Evolutionary conservation across 2,888 invertebrate species (phyloP).

Genomic region (Ochropacha duplaris): DNA sequence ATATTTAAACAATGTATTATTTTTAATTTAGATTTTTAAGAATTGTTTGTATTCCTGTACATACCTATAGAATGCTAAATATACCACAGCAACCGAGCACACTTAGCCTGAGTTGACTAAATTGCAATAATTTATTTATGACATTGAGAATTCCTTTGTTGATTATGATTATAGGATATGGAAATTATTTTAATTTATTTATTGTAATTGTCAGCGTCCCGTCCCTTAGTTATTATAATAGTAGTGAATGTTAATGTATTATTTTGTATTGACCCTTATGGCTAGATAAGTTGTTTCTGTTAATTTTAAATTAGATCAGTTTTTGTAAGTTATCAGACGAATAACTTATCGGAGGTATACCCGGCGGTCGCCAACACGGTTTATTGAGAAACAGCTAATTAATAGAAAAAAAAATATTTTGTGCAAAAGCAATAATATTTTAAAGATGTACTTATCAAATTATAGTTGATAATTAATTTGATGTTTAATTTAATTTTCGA

Average conservation of each 20-base stretch:
- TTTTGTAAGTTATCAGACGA: too few species aligned
- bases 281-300: too few species aligned
- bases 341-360: too few species aligned
- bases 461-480: constrained; percentile 18
- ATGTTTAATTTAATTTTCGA: constrained; percentile 27
- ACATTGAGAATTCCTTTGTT: neutral
- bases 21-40: neutral
- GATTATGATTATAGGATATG: neutral
- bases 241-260: constrained; percentile 9
- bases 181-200: neutral
- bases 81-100: neutral
- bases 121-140: neutral
- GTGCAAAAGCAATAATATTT: constrained; percentile 39
- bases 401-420: constrained; percentile 22
- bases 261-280: constrained; percentile 19
- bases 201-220: constrained; percentile 29
- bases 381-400: constrained; percentile 3
- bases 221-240: constrained; percentile 22
- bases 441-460: constrained; percentile 12
- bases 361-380: too few species aligned
- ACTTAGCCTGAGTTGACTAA: neutral
- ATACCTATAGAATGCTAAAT: neutral
- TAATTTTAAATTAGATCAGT: too few species aligned
- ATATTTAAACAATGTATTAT: constrained; percentile 11
- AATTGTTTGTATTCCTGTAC: neutral